Conservation (phyloP, 2,797 vertebrate species). For the Cynopterus sphinx region DNA sequence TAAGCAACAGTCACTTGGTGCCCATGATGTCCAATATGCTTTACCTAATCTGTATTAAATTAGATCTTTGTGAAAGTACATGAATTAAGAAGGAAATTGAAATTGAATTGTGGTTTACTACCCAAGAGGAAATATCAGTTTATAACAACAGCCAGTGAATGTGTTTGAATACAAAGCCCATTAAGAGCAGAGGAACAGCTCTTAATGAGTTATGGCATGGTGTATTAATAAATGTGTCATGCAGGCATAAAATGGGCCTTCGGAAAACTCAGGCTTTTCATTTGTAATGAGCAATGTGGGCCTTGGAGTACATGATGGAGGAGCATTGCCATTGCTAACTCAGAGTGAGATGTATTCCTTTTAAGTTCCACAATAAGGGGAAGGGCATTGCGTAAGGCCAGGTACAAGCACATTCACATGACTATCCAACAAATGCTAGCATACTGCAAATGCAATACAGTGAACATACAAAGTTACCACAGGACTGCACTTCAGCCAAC, state of each 20-base stretch:
- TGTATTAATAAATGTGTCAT: slow-evolving; percentile 73
- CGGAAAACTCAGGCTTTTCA: slow-evolving; percentile 54
- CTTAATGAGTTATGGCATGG: slow-evolving; percentile 50
- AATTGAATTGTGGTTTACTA: slow-evolving; percentile 67
- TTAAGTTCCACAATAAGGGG: not conserved
- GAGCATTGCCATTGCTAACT: not conserved
- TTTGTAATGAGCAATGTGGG: slow-evolving; percentile 54
- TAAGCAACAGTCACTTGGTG: slow-evolving; percentile 61
- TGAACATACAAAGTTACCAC: not conserved
- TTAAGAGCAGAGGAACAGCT: slow-evolving; percentile 48
- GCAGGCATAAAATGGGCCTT: not conserved
- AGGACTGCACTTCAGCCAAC: accelerated
- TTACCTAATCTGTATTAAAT: slow-evolving; percentile 72
- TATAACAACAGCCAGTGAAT: slow-evolving; percentile 62
- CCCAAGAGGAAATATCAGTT: slow-evolving; percentile 41
- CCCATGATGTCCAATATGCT: slow-evolving; percentile 42
- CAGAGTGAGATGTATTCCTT: not conserved
- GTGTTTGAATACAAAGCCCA: slow-evolving; percentile 62
- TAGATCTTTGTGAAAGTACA: slow-evolving; percentile 68
- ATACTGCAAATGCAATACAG: not conserved
- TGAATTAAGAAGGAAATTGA: slow-evolving; percentile 75
- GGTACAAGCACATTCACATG: not conserved
- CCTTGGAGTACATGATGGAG: not conserved
- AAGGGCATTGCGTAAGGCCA: not conserved
- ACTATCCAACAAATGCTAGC: not conserved